These are phyloP conservation scores for Solen grandis DNA, from an alignment of 1,140 invertebrate species.

Conservation along the genomic window DNA sequence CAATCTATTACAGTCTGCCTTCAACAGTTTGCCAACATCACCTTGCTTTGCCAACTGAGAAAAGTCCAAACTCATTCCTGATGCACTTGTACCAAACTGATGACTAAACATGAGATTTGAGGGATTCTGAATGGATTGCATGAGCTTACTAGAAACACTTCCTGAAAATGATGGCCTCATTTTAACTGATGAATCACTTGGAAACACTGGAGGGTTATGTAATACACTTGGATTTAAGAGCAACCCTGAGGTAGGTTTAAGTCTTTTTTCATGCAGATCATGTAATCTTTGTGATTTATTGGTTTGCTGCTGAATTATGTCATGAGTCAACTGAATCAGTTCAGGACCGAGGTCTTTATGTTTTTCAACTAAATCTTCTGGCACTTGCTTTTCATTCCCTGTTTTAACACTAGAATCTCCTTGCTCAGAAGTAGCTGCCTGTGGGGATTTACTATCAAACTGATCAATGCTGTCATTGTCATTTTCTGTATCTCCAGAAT, in stretches of 20 bases:
- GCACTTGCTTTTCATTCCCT: too few species aligned
- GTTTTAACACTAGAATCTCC: too few species aligned
- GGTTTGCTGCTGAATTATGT: constrained; percentile 55
- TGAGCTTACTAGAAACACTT: constrained; percentile 21
- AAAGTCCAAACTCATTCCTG: constrained; percentile 22
- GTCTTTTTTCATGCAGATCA: not conserved
- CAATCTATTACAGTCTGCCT: not conserved
- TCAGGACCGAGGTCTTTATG: constrained; percentile 54
- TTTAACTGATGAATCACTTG: not conserved
- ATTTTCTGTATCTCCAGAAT: too few species aligned
- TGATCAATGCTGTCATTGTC: too few species aligned
- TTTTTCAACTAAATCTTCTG: constrained; percentile 37
- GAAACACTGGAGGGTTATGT: not conserved
- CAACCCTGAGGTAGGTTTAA: not conserved
- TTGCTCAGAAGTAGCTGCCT: too few species aligned
- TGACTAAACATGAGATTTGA: constrained; percentile 27
- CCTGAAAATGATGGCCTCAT: not conserved
- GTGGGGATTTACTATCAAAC: too few species aligned
- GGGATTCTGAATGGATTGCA: constrained; percentile 30
- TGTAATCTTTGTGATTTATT: constrained; percentile 26
- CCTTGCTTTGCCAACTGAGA: constrained; percentile 37
- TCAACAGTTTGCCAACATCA: not conserved
- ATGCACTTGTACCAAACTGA: constrained; percentile 27
- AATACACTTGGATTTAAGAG: not conserved
- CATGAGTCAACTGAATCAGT: constrained; percentile 54